phyloP scores from a whole-genome alignment of 2,113 vertebrate genomes.

The Triplophysa dalaica region DNA sequence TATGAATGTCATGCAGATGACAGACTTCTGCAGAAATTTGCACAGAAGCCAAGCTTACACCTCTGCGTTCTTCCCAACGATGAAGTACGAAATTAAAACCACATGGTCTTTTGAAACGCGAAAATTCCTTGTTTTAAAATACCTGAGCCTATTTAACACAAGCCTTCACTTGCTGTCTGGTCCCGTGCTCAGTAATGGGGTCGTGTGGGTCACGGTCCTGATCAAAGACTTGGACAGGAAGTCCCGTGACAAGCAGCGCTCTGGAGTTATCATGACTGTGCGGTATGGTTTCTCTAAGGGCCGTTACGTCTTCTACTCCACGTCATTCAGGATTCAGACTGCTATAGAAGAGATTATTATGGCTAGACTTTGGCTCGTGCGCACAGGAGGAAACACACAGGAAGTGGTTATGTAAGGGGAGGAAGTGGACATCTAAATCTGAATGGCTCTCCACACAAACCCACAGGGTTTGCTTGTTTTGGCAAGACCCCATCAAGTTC shows the following conservation, averaged over 20 bases:
- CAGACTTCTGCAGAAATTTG: not conserved
- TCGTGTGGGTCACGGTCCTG: slow-evolving; percentile 3
- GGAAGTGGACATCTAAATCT: slow-evolving; percentile 68
- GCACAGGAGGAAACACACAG: slow-evolving; percentile 50
- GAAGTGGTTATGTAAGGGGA: slow-evolving; percentile 62
- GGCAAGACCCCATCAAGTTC: slow-evolving; percentile 30
- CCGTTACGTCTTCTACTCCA: not conserved
- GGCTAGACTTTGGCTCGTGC: slow-evolving; percentile 53
- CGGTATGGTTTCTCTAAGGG: not conserved
- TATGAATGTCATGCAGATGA: slow-evolving; percentile 27
- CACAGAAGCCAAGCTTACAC: slow-evolving; percentile 33
- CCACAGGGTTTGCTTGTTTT: slow-evolving; percentile 43
- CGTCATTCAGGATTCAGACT: slow-evolving; percentile 39
- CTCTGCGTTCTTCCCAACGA: slow-evolving; percentile 15
- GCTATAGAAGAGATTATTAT: slow-evolving; percentile 51
- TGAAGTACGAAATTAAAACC: slow-evolving; percentile 18
- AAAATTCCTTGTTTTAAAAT: slow-evolving; percentile 34
- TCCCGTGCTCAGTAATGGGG: slow-evolving; percentile 33
- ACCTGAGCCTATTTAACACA: slow-evolving; percentile 28
- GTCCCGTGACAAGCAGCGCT: not conserved
- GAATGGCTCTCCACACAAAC: slow-evolving; percentile 56
- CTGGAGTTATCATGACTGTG: not conserved
- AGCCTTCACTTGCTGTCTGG: slow-evolving; percentile 26
- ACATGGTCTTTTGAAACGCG: not conserved
- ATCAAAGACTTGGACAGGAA: slow-evolving; percentile 42